phyloP scores from a whole-genome alignment of 2,888 invertebrate species.

The Parnassius glacialis region DNA sequence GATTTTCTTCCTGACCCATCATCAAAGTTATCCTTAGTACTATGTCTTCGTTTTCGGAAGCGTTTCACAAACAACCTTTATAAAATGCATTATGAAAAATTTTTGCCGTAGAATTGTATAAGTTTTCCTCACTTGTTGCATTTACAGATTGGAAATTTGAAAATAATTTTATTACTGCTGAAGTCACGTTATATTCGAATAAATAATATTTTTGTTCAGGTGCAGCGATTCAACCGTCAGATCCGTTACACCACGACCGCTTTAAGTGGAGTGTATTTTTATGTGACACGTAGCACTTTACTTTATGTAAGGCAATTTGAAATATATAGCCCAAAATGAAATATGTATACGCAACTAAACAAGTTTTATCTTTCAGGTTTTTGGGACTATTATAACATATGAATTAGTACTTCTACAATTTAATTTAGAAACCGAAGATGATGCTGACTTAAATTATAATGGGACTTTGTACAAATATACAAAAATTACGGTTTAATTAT shows the following conservation, averaged over 20 bases:
- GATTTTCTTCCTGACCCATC: too few species aligned
- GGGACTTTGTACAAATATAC: neutral
- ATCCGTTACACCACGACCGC: slow-evolving; percentile 78
- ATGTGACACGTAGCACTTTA: slow-evolving; percentile 78
- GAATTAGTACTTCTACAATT: slow-evolving; percentile 13
- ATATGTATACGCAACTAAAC: neutral
- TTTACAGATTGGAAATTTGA: too few species aligned
- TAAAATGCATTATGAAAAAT: too few species aligned
- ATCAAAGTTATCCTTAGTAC: too few species aligned
- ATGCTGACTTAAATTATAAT: neutral
- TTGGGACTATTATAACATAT: slow-evolving; percentile 7
- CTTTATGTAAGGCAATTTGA: slow-evolving; percentile 60
- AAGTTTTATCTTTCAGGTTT: slow-evolving; percentile 3
- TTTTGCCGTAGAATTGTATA: too few species aligned
- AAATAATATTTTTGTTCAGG: slow-evolving; percentile 49
- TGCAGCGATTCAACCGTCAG: slow-evolving; percentile 82
- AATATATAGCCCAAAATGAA: neutral
- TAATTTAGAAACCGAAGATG: slow-evolving; percentile 8
- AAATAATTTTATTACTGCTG: too few species aligned
- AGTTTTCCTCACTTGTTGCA: too few species aligned
- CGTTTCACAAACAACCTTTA: too few species aligned
- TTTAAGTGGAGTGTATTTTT: slow-evolving; percentile 78
- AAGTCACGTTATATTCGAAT: slow-evolving; percentile 22
- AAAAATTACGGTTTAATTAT: neutral
- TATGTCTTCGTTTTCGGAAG: too few species aligned